These are phyloP conservation scores for Rhabditoides inermis DNA, from an alignment of 2,888 invertebrate species.

Conservation along the genomic window DNA sequence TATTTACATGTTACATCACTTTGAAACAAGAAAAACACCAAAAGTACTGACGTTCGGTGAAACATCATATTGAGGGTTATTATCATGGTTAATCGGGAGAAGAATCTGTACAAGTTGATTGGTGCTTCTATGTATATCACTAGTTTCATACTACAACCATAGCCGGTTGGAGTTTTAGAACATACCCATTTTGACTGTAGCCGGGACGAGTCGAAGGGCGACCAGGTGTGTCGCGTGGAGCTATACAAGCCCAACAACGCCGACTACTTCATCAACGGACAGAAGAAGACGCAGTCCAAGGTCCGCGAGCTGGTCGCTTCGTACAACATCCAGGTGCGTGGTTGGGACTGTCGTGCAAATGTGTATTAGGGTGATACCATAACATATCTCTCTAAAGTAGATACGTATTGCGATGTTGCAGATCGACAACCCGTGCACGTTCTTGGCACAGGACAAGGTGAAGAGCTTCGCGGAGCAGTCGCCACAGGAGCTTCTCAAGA, in stretches of 20 bases:
- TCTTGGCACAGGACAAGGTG: slow-evolving; percentile 88
- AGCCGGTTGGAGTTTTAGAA: neutral
- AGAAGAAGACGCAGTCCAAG: slow-evolving; percentile 9
- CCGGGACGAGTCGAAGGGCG: slow-evolving; percentile 1
- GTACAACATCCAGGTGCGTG: slow-evolving; percentile 31
- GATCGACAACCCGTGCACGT: slow-evolving; percentile 71
- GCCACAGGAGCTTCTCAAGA: slow-evolving; percentile 70
- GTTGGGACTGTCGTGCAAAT: too few species aligned
- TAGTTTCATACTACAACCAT: too few species aligned
- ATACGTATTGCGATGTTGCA: too few species aligned
- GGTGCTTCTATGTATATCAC: neutral
- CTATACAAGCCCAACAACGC: slow-evolving; percentile 12
- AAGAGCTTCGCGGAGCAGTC: slow-evolving; percentile 89
- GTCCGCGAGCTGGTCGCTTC: slow-evolving; percentile 6
- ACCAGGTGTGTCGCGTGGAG: slow-evolving; percentile 8
- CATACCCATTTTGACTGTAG: neutral
- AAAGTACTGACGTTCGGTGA: too few species aligned
- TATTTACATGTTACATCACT: too few species aligned
- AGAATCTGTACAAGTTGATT: too few species aligned
- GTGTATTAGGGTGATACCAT: too few species aligned
- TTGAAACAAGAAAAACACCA: too few species aligned
- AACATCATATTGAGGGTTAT: too few species aligned
- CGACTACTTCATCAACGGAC: slow-evolving; percentile 16
- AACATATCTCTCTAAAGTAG: too few species aligned
- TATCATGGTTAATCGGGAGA: too few species aligned